Evolutionary conservation across 2,888 invertebrate genomes (phyloP).

Genomic region (Caenorhabditis sp.): DNA sequence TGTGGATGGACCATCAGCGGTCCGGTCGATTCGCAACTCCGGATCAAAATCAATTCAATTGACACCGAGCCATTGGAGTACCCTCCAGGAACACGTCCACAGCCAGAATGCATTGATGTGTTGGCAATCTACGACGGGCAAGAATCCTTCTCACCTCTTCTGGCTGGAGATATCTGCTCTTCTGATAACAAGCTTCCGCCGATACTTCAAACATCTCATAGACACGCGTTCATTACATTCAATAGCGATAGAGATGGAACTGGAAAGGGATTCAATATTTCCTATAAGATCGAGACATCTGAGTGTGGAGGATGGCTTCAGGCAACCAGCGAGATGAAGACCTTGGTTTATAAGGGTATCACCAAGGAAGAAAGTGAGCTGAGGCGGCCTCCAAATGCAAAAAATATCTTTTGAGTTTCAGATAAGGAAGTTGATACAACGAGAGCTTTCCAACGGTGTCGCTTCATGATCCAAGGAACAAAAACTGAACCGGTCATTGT

Average conservation of each 20-base stretch:
- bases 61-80: conserved; percentile 64
- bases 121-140: conserved; percentile 80
- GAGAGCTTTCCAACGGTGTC: conserved; percentile 73
- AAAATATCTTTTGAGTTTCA: conserved; percentile 11
- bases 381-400: background rate
- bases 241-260: conserved; percentile 74
- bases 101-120: conserved; percentile 64
- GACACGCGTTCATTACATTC: conserved; percentile 77
- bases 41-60: conserved; percentile 58
- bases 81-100: conserved; percentile 59
- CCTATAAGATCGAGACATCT: conserved; percentile 62
- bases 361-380: conserved; percentile 51
- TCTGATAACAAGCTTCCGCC: conserved; percentile 19
- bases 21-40: conserved; percentile 61
- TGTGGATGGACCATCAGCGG: conserved; percentile 79
- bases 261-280: conserved; percentile 76
- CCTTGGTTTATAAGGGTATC: conserved; percentile 45
- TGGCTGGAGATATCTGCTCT: conserved; percentile 71
- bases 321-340: conserved; percentile 53
- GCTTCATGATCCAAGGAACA: conserved; percentile 75
- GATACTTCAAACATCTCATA: conserved; percentile 61
- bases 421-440: conserved; percentile 34
- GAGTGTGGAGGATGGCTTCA: conserved; percentile 76
- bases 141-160: conserved; percentile 74
- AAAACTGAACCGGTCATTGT: conserved; percentile 73